Evolutionary conservation across 2,113 vertebrate genomes (phyloP), one percentile per base, ranked within the genome.

Genomic region (Thamnophis sirtalis): DNA sequence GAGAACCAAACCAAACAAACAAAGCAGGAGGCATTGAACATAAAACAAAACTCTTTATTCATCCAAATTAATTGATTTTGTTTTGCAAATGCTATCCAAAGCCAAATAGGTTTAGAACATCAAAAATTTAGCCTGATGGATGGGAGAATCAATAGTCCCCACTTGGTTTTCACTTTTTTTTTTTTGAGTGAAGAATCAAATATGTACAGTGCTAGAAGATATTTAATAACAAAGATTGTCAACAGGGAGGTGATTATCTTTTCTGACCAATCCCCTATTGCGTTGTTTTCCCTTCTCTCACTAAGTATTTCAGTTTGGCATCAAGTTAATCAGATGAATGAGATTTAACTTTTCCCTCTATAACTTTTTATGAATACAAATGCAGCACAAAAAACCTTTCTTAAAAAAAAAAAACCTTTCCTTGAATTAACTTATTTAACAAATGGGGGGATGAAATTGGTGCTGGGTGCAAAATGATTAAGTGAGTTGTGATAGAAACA

Each of bases 371-470:
- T 96, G 26, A 96, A 94, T 94, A 93, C 38, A 94, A 93, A 94
- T 91, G 48, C n/a, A 93, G 90, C 54, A 91, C 38, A 91, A 92
- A 93, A 92, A 10, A 56, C 91, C 21, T 54, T 88, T 60, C 93
- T 94, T 89, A 88, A 86, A 94, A 94, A 96, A 94, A 96, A 95
- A 95, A 96, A 49, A 0, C n/a, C 1, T 95, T 94, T 94, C 90
- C n/a, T 88, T 9, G 84, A 33, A 73, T 95, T 97, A 93, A 6
- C 89, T 73, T 95, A 90, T 86, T 96, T 95, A 95, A 94, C 55
- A 95, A 92, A 48, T 63, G 28, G 80, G 50, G 13, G 53, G 0
- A 90, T 38, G 92, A 88, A 68, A 60, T 48, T 90, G 19, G 13
- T 11, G 0, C 80, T 28, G 28, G 56, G 93, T 93, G 51, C 87